Base-by-base conservation (phyloP, 2,888 invertebrate genomes). In the Synergus umbraculus region DNA sequence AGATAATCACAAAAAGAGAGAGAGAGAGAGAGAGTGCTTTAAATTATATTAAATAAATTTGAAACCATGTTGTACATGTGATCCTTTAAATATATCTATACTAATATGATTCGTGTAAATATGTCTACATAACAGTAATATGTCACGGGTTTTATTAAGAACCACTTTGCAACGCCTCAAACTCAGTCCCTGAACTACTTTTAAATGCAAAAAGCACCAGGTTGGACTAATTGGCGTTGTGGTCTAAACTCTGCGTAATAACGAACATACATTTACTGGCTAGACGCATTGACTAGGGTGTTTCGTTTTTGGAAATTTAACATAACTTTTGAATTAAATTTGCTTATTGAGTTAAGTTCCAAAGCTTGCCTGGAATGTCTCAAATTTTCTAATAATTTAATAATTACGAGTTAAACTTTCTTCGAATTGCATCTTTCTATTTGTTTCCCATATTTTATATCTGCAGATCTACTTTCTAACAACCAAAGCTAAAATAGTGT, bases 81-180 rank as follows among this genome's bases (percentile, higher is more conserved):
- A 73, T 66, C 37, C 69, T 69, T 46, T 49, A 49, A 66, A 22
- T 78, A 73, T 79, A 78, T 67, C 81, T 82, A 77, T 78, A 76
- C 80, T 87, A 87, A 69, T 66, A 65, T 83, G 41, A 79, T 77
- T 83, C 82, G 82, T 85, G 84, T 85, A 83, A 85, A 86, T 79
- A 79, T 81, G 83, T 81, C 85, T 87, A 87, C 79, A 78, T 81
- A 86, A 86, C 82, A 82, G 81, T 86, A 83, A 83, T 77, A 78
- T 82, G 63, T 63, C 73, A 73, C 66, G 44, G 18, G 44, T 18
- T 37, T 44, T 66, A 66, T 29, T 54, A 49, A 73, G n/a, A 73
- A 37, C 5, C 29, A 29, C 10, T 67, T 41, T 37, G 37, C 54
- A 41, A 46, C 46, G 41, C 37, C 37, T 54, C n/a, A 73, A 54